Base-by-base conservation (phyloP, 2,113 vertebrate genomes). In the Scomber colias region DNA sequence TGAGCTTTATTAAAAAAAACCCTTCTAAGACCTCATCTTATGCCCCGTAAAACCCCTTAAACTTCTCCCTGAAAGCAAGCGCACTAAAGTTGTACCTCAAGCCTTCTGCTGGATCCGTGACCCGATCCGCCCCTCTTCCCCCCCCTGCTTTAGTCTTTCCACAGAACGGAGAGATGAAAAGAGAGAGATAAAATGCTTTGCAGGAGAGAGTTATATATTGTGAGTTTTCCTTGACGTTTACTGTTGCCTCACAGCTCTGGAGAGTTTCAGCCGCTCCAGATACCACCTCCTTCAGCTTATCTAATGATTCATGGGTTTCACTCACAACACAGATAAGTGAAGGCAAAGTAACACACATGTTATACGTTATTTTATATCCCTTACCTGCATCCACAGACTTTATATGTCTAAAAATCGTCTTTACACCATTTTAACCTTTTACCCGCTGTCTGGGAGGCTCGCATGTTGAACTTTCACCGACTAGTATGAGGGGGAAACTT, bases 211-310 rank as follows among this genome's bases (percentile, higher is more conserved):
- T 77, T 62, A 78, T 85, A 84, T 84, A 73, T 77, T 77, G 77
- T 54, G 63, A 66, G 57, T 71, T 83, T 75, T 61, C 72, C 49
- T 73, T 90, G 84, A 90, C 76, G 65, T 92, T 87, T 86, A 89
- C 57, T 62, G 70, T 82, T 60, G 72, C 72, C 80, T 82, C 49
- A 13, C 54, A 79, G 80, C 5, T 54, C 87, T 88, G 90, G 81
- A 87, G 35, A 83, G 69, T 64, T 61, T 90, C 61, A 82, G 6
- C 24, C 78, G 76, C 75, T 68, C 67, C 57, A 70, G 54, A 54
- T 72, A 21, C 57, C 62, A 62, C 54, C 74, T 63, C 50, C 67
- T 44, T 19, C 56, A n/a, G 14, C 66, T 81, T 60, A 69, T 87
- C 71, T 64, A 8, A 44, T 50, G 72, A 75, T 49, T 70, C 48